Conservation (phyloP, 2,797 vertebrate genomes). For the Geotrypetes seraphini region DNA sequence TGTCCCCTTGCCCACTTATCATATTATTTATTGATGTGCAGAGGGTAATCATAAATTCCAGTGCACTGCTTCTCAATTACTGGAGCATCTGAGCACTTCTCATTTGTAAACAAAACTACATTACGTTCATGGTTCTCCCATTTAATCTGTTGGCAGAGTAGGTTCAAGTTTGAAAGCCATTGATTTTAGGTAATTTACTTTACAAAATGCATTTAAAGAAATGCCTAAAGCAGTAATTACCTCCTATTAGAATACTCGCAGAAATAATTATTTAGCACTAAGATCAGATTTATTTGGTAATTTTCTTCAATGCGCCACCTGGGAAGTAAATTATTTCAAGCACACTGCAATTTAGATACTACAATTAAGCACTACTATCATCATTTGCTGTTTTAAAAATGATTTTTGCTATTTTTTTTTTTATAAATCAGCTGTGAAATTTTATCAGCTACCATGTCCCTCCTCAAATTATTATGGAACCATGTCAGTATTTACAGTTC, state of each 20-base stretch:
- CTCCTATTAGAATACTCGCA: conserved; percentile 15
- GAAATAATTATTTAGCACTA: conserved; percentile 21
- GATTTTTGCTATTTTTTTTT: no score
- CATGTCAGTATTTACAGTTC: no score
- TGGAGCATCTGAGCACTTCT: background rate
- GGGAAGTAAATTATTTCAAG: conserved; percentile 26
- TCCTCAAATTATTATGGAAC: no score
- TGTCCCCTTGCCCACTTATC: background rate
- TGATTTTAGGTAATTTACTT: conserved; percentile 17
- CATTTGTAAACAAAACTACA: background rate
- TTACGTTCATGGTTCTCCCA: no score
- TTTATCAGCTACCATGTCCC: no score
- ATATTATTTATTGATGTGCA: background rate
- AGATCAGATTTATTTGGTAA: conserved; percentile 18
- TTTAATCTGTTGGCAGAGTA: conserved; percentile 6
- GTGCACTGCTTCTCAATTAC: background rate
- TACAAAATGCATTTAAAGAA: conserved; percentile 23
- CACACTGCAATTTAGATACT: conserved; percentile 3
- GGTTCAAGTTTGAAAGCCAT: conserved; percentile 17
- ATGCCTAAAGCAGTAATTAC: conserved; percentile 18
- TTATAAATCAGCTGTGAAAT: no score
- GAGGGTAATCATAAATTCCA: background rate
- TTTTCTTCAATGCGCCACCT: conserved; percentile 16
- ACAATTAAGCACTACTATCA: no score
- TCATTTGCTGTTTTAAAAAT: no score